Evolutionary conservation across 2,888 invertebrate genomes (phyloP).

Genomic region (Gandaritis pyraliata): DNA sequence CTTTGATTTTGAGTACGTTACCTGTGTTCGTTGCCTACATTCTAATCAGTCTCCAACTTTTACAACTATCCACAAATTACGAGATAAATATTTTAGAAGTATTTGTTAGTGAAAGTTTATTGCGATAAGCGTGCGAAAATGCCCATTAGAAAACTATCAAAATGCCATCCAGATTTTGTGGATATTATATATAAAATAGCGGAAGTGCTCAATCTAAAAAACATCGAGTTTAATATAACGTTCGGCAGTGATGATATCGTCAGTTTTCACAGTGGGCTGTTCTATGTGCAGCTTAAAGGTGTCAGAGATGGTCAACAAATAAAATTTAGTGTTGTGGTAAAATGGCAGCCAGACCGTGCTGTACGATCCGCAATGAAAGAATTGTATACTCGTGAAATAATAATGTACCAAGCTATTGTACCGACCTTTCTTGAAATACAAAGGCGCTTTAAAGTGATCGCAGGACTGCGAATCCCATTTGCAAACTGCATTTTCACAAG

Average conservation of each 20-base stretch:
- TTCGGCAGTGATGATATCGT: conserved; percentile 63
- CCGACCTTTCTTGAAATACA: conserved; percentile 62
- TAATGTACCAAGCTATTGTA: conserved; percentile 53
- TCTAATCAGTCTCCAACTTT: not conserved
- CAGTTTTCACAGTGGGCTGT: conserved; percentile 55
- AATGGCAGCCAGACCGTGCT: conserved; percentile 61
- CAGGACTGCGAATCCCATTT: conserved; percentile 69
- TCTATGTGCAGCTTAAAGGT: conserved; percentile 59
- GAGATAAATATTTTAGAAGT: not conserved
- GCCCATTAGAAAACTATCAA: conserved; percentile 65
- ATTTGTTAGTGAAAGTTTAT: conserved; percentile 20
- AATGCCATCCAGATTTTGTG: conserved; percentile 57
- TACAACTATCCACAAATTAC: not conserved
- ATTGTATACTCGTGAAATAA: conserved; percentile 59
- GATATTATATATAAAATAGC: conserved; percentile 61
- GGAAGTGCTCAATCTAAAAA: conserved; percentile 49
- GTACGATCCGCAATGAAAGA: conserved; percentile 58
- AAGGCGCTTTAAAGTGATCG: conserved; percentile 56
- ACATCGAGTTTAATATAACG: conserved; percentile 52
- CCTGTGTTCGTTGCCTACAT: conserved; percentile 5
- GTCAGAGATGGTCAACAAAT: conserved; percentile 57
- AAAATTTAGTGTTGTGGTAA: conserved; percentile 53
- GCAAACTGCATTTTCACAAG: conserved; percentile 61
- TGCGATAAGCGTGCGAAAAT: conserved; percentile 44
- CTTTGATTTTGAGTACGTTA: conserved; percentile 18